Evolutionary conservation across 37 sponge, comb jelly and placozoan species (phyloP).

Genomic region (Beroe ovata): DNA sequence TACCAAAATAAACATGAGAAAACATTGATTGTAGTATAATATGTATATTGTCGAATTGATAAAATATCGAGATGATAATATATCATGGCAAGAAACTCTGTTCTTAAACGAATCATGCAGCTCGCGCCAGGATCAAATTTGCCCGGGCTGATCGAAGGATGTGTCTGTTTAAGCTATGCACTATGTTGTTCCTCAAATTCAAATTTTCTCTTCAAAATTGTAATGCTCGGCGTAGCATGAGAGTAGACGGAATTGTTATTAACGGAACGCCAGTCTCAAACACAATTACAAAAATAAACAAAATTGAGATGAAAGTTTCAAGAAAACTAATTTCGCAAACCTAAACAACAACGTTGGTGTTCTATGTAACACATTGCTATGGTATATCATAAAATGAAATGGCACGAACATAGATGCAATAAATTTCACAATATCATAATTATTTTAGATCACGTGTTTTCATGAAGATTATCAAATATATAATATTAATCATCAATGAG

Average conservation of each 20-base stretch:
- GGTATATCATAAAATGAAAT: slow-evolving; percentile 9
- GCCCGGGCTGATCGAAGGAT: too few species aligned
- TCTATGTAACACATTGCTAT: background rate
- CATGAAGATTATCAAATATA: slow-evolving; percentile 18
- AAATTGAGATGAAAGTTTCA: slow-evolving; percentile 57
- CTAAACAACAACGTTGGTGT: slow-evolving; percentile 32
- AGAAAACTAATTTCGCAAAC: slow-evolving; percentile 35
- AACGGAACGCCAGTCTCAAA: slow-evolving; percentile 51
- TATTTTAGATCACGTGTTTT: background rate
- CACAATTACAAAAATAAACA: slow-evolving; percentile 68
- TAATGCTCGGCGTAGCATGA: slow-evolving; percentile 5
- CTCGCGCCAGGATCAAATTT: too few species aligned
- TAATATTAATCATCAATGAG: slow-evolving; percentile 4
- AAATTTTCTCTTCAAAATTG: slow-evolving; percentile 11
- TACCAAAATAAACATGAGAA: slow-evolving; percentile 68
- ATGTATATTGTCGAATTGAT: too few species aligned
- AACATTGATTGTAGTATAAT: slow-evolving; percentile 31
- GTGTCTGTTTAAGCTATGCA: too few species aligned
- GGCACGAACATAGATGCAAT: background rate
- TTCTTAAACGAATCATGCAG: too few species aligned
- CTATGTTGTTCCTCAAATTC: too few species aligned
- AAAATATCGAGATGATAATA: background rate
- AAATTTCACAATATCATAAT: background rate
- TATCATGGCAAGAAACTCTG: background rate
- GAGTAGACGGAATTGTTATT: background rate